Percentiles rank a stretch among this genome's conserved stretches.
These are phyloP conservation scores for Solenopsis invicta DNA, from an alignment of 1,140 invertebrate genomes.

Conservation along the genomic window DNA sequence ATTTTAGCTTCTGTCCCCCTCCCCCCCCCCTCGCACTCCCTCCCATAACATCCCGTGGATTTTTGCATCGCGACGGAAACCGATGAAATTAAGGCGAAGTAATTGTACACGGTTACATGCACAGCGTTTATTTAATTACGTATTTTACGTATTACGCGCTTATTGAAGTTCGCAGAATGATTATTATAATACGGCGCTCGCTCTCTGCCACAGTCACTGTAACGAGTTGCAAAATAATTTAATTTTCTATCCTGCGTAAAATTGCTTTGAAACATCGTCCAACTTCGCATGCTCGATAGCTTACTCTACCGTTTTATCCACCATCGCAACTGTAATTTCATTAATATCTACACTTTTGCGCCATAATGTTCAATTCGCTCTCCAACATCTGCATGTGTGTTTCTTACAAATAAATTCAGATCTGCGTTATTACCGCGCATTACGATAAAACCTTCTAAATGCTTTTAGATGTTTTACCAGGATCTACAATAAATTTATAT, in stretches of 20 bases:
- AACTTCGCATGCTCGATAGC: conserved; percentile 16
- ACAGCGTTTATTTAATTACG: conserved; percentile 18
- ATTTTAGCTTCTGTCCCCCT: not conserved
- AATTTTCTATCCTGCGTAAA: not conserved
- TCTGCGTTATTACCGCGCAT: not conserved
- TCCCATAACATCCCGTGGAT: not conserved
- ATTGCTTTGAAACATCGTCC: not conserved
- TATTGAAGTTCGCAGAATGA: conserved; percentile 30
- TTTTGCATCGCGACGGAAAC: not conserved
- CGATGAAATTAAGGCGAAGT: conserved; percentile 35
- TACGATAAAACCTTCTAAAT: not conserved
- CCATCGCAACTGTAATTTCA: not conserved
- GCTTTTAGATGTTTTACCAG: not conserved
- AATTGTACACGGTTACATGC: not conserved
- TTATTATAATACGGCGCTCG: not conserved
- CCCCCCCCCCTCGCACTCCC: too few species aligned
- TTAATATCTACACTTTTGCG: not conserved
- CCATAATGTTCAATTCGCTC: not conserved
- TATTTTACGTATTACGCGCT: conserved; percentile 29
- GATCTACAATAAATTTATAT: not conserved
- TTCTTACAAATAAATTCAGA: conserved; percentile 9
- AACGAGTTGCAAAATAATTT: conserved; percentile 26
- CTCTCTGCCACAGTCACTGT: not conserved
- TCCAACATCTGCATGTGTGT: not conserved
- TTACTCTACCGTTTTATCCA: not conserved